These are phyloP conservation scores for Antheraea yamamai DNA, from an alignment of 2,888 invertebrate species.

Conservation along the genomic window DNA sequence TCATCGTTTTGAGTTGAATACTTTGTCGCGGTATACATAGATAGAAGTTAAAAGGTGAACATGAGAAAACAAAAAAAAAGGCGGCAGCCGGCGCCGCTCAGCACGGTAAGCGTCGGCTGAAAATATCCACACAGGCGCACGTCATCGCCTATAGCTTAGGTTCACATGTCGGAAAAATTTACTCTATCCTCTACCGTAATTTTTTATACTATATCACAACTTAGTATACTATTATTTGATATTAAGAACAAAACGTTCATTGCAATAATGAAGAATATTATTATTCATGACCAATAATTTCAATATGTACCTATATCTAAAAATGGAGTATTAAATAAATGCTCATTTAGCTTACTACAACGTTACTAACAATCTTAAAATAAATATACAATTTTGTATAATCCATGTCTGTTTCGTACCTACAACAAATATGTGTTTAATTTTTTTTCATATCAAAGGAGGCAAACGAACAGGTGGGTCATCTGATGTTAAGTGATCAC, in stretches of 20 bases:
- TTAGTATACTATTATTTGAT: neutral
- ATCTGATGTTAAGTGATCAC: no score
- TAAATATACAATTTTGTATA: no score
- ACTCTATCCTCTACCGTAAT: neutral
- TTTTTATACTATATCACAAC: neutral
- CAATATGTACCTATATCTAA: no score
- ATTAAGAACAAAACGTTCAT: neutral
- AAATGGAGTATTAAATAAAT: no score
- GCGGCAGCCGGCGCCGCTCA: constrained; percentile 56
- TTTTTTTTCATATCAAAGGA: no score
- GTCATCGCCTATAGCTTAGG: constrained; percentile 33
- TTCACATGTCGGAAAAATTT: constrained; percentile 43
- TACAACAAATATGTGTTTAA: no score
- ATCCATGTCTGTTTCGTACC: no score
- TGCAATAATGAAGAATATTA: neutral
- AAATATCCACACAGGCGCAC: constrained; percentile 57
- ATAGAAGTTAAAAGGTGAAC: constrained; percentile 30
- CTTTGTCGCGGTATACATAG: constrained; percentile 24
- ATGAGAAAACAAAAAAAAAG: constrained; percentile 50
- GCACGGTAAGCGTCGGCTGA: constrained; percentile 51
- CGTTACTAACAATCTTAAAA: no score
- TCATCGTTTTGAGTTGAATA: constrained; percentile 25
- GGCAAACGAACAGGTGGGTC: no score
- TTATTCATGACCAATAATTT: neutral
- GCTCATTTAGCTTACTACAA: no score